A percentile compares a stretch with the other conserved stretches of the same genome.
Conservation (phyloP, 2,888 invertebrate species). For the Hirtodrosophila trivittata region DNA sequence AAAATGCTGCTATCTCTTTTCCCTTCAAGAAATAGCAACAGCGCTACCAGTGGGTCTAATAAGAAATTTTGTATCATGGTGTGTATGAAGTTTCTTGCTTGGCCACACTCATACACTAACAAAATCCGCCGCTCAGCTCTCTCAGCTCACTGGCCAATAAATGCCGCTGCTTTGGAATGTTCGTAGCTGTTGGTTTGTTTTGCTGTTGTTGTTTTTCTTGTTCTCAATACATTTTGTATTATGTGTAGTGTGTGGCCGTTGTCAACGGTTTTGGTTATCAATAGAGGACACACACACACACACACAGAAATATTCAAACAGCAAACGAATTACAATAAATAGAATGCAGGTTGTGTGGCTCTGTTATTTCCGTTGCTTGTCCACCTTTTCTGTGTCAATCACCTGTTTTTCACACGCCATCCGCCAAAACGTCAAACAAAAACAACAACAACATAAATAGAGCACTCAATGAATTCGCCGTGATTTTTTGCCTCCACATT, state of each 20-base stretch:
- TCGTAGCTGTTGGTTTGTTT: constrained; percentile 26
- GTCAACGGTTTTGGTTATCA: constrained; percentile 72
- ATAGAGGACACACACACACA: constrained; percentile 36
- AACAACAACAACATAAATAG: constrained; percentile 32
- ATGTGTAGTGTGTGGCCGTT: constrained; percentile 39
- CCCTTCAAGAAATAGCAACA: constrained; percentile 39
- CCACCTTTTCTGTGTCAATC: constrained; percentile 66
- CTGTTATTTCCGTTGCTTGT: constrained; percentile 57
- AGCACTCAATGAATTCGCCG: constrained; percentile 52
- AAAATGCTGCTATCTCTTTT: constrained; percentile 50
- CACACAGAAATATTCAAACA: constrained; percentile 6
- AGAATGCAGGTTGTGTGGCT: constrained; percentile 29
- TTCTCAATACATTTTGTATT: constrained; percentile 72
- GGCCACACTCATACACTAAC: constrained; percentile 39
- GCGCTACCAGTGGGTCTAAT: constrained; percentile 48
- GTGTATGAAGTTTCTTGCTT: constrained; percentile 70
- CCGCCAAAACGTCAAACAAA: constrained; percentile 34
- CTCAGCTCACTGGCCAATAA: constrained; percentile 36
- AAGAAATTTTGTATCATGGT: constrained; percentile 60
- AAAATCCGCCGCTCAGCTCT: constrained; percentile 23
- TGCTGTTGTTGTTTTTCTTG: constrained; percentile 43
- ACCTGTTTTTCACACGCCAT: constrained; percentile 63
- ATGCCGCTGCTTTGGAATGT: constrained; percentile 54
- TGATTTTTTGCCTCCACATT: constrained; percentile 10
- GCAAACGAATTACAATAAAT: constrained; percentile 32